A percentile compares a stretch with the other conserved stretches of the same genome.
phyloP scores from a whole-genome alignment of 2,888 invertebrate species.

The Nemurella pictetii region DNA sequence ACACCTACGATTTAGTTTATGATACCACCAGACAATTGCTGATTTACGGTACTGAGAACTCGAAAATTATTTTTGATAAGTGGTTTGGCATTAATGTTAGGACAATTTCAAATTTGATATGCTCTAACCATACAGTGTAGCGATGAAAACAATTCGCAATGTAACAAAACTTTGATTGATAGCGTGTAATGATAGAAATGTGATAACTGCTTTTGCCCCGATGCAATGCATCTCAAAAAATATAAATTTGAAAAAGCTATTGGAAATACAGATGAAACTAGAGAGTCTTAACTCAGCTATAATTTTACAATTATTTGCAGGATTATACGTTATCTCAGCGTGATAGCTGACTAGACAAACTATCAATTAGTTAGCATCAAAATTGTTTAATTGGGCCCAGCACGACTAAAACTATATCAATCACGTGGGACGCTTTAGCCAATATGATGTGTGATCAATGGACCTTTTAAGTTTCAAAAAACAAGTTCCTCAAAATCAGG shows the following conservation, averaged over 20 bases:
- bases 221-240: not conserved
- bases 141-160: not conserved
- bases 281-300: not conserved
- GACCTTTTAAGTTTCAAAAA: not conserved
- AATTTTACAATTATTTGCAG: not conserved
- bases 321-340: not conserved
- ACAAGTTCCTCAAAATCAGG: not conserved
- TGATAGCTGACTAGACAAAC: not conserved
- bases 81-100: not conserved
- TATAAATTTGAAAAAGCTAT: not conserved
- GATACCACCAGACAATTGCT: not conserved
- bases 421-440: not conserved
- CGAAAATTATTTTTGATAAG: not conserved
- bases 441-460: not conserved
- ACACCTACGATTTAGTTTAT: not conserved
- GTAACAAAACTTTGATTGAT: not conserved
- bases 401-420: not conserved
- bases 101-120: not conserved
- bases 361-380: not conserved
- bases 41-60: not conserved
- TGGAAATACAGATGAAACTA: not conserved
- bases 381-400: not conserved
- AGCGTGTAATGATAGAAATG: too few species aligned
- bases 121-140: not conserved
- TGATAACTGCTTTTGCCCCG: not conserved